phyloP scores from a whole-genome alignment of 2,113 vertebrate species.

The Carollia perspicillata region DNA sequence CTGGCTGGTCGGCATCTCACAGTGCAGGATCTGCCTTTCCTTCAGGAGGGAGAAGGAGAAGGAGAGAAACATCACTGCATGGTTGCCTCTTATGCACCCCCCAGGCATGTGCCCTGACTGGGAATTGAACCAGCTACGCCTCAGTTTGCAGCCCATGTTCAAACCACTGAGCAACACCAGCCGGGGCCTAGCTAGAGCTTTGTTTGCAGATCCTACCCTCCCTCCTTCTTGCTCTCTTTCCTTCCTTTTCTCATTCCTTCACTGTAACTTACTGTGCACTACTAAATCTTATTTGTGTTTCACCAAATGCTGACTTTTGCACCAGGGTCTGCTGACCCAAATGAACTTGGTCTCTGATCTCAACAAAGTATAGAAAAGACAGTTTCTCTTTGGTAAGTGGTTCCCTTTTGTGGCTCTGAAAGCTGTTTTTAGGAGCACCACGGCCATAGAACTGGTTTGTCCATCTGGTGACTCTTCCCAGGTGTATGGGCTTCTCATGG shows the following conservation, averaged over 20 bases:
- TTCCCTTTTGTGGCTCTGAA: not conserved
- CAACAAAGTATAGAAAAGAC: not conserved
- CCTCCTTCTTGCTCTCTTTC: not conserved
- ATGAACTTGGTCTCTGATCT: not conserved
- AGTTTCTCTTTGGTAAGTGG: not conserved
- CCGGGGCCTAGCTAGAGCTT: not conserved
- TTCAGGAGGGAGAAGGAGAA: not conserved
- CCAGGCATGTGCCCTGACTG: too few species aligned
- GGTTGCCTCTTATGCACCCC: too few species aligned
- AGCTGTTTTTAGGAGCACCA: not conserved
- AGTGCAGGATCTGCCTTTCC: not conserved
- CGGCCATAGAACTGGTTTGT: not conserved
- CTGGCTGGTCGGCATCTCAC: not conserved
- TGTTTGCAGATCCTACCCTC: not conserved
- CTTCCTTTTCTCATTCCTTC: not conserved
- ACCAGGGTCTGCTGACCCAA: not conserved
- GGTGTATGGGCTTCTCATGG: not conserved
- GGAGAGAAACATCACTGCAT: too few species aligned
- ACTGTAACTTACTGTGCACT: not conserved
- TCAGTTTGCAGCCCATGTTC: too few species aligned
- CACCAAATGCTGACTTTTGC: not conserved
- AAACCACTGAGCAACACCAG: too few species aligned
- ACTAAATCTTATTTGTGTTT: not conserved
- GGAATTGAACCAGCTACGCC: too few species aligned
- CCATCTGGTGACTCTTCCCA: not conserved